Evolutionary conservation across 2,888 invertebrate species (phyloP).

Genomic region (Cryptosula pallasiana): DNA sequence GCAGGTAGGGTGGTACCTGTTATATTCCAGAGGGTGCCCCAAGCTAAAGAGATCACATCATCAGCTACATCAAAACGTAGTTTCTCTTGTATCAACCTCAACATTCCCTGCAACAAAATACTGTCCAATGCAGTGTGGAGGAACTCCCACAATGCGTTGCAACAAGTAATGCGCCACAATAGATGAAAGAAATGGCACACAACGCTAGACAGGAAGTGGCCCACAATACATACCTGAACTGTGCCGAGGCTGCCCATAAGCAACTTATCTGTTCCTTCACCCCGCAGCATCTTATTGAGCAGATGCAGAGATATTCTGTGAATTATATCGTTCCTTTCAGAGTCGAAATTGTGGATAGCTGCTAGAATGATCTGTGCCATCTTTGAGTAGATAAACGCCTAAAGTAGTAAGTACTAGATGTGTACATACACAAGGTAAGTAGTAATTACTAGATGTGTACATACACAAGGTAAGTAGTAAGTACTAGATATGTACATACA

Average conservation of each 20-base stretch:
- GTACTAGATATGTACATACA: not conserved
- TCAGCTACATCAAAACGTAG: constrained; percentile 74
- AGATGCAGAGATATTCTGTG: constrained; percentile 91
- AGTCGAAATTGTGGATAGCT: constrained; percentile 63
- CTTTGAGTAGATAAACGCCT: constrained; percentile 85
- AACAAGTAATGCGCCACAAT: too few species aligned
- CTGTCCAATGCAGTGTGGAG: too few species aligned
- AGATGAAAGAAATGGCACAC: too few species aligned
- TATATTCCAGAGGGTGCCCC: constrained; percentile 98
- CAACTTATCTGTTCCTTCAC: constrained; percentile 89
- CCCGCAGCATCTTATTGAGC: constrained; percentile 90
- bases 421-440: not conserved
- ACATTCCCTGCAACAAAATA: constrained; percentile 85
- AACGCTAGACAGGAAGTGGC: too few species aligned
- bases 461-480: not conserved
- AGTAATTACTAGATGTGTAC: not conserved
- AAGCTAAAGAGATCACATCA: constrained; percentile 92
- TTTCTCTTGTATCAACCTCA: constrained; percentile 77
- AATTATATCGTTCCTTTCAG: constrained; percentile 79
- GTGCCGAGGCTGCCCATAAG: constrained; percentile 84
- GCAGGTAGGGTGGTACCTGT: constrained; percentile 45
- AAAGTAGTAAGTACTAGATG: constrained; percentile 35
- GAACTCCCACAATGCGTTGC: too few species aligned
- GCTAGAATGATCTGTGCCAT: constrained; percentile 76
- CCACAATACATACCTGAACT: constrained; percentile 54